These are phyloP conservation scores for Drosophila monieri DNA, from an alignment of 2,888 invertebrate species.

Conservation along the genomic window DNA sequence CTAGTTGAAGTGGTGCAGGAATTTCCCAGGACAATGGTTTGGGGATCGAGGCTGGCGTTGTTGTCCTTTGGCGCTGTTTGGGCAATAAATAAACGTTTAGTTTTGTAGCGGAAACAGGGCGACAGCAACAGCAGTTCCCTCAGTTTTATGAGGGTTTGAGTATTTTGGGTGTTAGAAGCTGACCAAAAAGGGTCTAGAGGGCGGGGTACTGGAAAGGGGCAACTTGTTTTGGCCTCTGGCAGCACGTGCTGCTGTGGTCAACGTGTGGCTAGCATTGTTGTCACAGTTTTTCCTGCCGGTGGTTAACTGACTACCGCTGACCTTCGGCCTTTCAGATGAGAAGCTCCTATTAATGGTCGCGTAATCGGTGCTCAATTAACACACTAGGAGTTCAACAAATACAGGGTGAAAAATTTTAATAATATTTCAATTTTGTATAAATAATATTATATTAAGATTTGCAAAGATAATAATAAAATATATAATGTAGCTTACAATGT, in stretches of 20 bases:
- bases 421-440: not conserved
- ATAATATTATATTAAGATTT: not conserved
- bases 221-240: constrained; percentile 67
- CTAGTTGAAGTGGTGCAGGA: constrained; percentile 68
- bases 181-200: not conserved
- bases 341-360: constrained; percentile 58
- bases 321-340: constrained; percentile 14
- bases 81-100: constrained; percentile 80
- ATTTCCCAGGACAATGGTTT: not conserved
- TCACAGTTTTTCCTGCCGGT: constrained; percentile 59
- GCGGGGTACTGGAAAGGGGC: constrained; percentile 2
- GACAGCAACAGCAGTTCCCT: constrained; percentile 65
- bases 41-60: constrained; percentile 36
- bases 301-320: constrained; percentile 55
- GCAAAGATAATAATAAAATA: not conserved
- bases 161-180: constrained; percentile 1
- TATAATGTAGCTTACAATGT: not conserved
- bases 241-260: constrained; percentile 77
- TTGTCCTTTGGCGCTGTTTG: constrained; percentile 74
- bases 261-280: constrained; percentile 63
- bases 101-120: constrained; percentile 69
- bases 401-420: constrained; percentile 11
- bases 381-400: constrained; percentile 29
- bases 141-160: not conserved
- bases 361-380: constrained; percentile 73